phyloP scores from a whole-genome alignment of 2,113 vertebrate genomes.

The Pseudorasbora parva region DNA sequence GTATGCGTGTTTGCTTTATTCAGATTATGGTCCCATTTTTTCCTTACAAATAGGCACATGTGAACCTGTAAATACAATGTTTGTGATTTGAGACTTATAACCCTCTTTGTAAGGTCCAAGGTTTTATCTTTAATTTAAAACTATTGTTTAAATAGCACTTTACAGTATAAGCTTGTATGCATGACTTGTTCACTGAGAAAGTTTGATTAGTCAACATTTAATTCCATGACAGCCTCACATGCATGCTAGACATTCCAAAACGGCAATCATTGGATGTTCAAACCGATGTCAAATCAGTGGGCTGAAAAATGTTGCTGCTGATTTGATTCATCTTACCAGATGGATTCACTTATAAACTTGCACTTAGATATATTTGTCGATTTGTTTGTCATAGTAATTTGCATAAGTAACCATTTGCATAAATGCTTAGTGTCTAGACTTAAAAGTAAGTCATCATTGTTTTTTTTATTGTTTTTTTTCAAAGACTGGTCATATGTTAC shows the following conservation, averaged over 20 bases:
- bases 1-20: not conserved
- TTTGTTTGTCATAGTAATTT: not conserved
- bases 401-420: no score
- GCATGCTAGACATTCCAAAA: constrained; percentile 9
- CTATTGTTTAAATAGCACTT: constrained; percentile 26
- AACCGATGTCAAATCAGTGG: not conserved
- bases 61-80: not conserved
- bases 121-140: constrained; percentile 13
- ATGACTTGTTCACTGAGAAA: constrained; percentile 18
- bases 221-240: not conserved
- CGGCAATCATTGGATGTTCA: not conserved
- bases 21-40: not conserved
- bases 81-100: not conserved
- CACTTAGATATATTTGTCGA: not conserved
- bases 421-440: no score
- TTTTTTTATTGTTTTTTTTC: no score
- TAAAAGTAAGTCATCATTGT: no score
- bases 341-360: not conserved
- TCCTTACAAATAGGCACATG: not conserved
- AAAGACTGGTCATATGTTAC: no score
- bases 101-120: not conserved
- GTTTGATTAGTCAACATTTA: not conserved
- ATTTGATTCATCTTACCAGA: not conserved
- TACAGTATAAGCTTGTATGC: constrained; percentile 9
- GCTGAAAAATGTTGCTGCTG: not conserved